These are phyloP conservation scores for Calliopum simillimum DNA, from an alignment of 2,888 invertebrate species.

Conservation along the genomic window DNA sequence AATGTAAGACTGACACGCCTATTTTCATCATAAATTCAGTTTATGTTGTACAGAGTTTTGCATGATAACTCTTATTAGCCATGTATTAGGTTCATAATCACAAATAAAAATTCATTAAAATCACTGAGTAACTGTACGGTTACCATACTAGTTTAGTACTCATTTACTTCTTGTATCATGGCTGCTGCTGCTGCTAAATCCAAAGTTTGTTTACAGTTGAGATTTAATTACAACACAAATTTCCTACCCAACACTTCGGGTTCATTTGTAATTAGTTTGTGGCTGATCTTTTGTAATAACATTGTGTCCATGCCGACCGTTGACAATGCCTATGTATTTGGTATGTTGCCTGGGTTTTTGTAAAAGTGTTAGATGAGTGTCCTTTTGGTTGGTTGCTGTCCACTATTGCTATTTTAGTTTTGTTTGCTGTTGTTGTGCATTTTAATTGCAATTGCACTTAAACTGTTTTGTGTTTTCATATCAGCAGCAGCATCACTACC, in stretches of 20 bases:
- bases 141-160: too few species aligned
- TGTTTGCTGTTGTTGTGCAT: slow-evolving; percentile 16
- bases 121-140: too few species aligned
- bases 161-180: too few species aligned
- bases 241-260: slow-evolving; percentile 11
- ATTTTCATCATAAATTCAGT: too few species aligned
- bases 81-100: too few species aligned
- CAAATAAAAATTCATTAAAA: too few species aligned
- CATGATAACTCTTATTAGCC: too few species aligned
- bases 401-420: not conserved
- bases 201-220: slow-evolving; percentile 12
- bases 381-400: not conserved
- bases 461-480: not conserved
- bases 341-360: too few species aligned
- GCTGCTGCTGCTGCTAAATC: too few species aligned
- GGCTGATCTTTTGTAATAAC: slow-evolving; percentile 32
- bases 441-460: slow-evolving; percentile 27
- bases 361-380: not conserved
- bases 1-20: too few species aligned
- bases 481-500: not conserved
- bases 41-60: too few species aligned
- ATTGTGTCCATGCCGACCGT: slow-evolving; percentile 6
- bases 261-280: slow-evolving; percentile 35
- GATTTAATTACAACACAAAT: slow-evolving; percentile 25
- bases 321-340: not conserved